Base-by-base conservation (phyloP, 2,797 vertebrate genomes). In the Iguana delicatissima region DNA sequence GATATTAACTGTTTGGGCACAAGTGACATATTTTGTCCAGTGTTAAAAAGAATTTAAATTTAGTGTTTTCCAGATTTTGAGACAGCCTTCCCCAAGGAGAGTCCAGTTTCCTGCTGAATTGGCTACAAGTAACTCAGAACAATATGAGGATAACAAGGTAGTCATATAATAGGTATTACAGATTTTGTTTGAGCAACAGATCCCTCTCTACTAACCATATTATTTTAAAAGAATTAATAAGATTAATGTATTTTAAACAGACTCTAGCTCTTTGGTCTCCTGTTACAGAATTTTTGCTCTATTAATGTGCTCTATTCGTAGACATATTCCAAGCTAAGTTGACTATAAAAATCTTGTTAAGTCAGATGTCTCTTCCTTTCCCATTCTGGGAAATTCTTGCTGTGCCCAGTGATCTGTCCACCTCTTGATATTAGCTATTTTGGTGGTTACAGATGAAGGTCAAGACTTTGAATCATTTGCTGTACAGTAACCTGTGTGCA, bases 11-110 rank as follows among this genome's bases (percentile, higher is more conserved):
- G 80, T 80, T 9, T 79, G 46, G 38, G 55, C 13, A 35, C 0
- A 67, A 4, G 87, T 32, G 62, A 92, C 38, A 87, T 1, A 89
- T 8, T 10, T 57, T 24, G 81, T 24, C 80, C 89, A 77, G 79
- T 89, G 73, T 52, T 77, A 69, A 35, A 67, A 86, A 86, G 35
- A 86, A 88, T 89, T 5, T 82, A 52, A 86, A 92, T 81, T 22
- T 38, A 85, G 62, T 1, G 16, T 74, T 91, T 91, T 42, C 35
- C n/a, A 55, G 0, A 24, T 52, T 67, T 84, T 42, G 6, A 88
- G 88, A 24, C 35, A 10, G 57, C 76, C 67, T 69, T 92, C 35
- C 76, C 72, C 89, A 55, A 57, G n/a, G 52, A 92, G 35, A 29
- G 72, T 90, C 42, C 26, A 3, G 46, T 89, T 89, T 84, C 29